Base-by-base conservation (phyloP, 1,140 invertebrate genomes). In the Aradophagus sp. region DNA sequence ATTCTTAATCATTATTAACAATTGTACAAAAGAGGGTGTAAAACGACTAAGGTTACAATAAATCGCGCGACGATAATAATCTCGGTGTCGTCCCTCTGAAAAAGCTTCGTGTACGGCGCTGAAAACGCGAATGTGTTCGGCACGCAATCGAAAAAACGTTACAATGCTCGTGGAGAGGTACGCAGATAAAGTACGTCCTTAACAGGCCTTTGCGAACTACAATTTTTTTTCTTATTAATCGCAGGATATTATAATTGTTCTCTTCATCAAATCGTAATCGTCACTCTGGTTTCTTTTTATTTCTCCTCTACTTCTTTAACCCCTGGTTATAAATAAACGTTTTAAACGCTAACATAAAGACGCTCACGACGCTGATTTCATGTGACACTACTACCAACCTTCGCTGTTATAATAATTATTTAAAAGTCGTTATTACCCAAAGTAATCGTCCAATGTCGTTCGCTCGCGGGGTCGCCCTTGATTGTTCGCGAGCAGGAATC, bases 131-230 rank as follows among this genome's bases (percentile, higher is more conserved):
- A 14, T 53, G 58, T 53, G 42, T 27, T 61, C 59, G 31, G 44
- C 59, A 44, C 67, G 59, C 58, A 56, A 59, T 39, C n/a, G 47
- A 52, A 58, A 56, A 55, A 50, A 58, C 19, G 35, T 72, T 73
- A 61, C 39, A 56, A 42, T 56, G 36, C 44, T 66, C 62, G n/a
- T n/a, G 27, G 45, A 66, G 35, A 67, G 35, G 53, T 56, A 68
- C 59, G 39, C 44, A 71, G 68, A 74, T 74, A 74, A 71, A 74
- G 58, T 74, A 73, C 69, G 69, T 75, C 65, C 73, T 68, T 62
- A 72, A 75, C 69, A 75, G 68, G 73, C 69, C 68, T 73, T 70
- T 73, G 65, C 53, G 61, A 72, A 75, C 68, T 69, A 75, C 52
- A 59, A 68, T n/a, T 62, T 35, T 63, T 48, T 67, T 14, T 6